phyloP scores from a whole-genome alignment of 2,113 vertebrate genomes.

The Apteryx owenii region DNA sequence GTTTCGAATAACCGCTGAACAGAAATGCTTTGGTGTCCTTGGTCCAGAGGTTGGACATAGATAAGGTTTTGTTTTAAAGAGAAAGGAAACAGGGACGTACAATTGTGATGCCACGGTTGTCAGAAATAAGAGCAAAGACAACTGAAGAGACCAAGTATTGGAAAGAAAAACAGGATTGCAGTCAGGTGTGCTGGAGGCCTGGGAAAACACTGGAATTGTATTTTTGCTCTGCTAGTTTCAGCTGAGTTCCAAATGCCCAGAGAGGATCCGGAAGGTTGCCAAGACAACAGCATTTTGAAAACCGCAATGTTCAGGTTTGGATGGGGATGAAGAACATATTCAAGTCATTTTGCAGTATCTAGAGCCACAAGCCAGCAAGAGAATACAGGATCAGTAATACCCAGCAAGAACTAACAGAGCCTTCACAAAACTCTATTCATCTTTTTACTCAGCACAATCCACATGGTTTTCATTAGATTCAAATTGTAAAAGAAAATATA shows the following conservation, averaged over 20 bases:
- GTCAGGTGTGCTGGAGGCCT: not conserved
- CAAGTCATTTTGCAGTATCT: not conserved
- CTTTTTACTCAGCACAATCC: slow-evolving; percentile 29
- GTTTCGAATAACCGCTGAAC: slow-evolving; percentile 31
- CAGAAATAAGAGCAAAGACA: slow-evolving; percentile 10
- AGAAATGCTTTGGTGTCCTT: not conserved
- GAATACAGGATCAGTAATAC: not conserved
- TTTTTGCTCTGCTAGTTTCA: not conserved
- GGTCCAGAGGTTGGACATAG: not conserved
- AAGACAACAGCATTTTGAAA: not conserved
- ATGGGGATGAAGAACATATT: slow-evolving; percentile 28
- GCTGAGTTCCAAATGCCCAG: slow-evolving; percentile 11
- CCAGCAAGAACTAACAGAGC: slow-evolving; percentile 20
- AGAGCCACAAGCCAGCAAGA: slow-evolving; percentile 6
- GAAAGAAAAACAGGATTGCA: not conserved
- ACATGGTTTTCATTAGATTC: slow-evolving; percentile 59
- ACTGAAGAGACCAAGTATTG: fast-evolving
- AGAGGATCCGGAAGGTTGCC: slow-evolving; percentile 20
- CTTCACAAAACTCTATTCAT: slow-evolving; percentile 15
- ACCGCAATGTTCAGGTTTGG: slow-evolving; percentile 16
- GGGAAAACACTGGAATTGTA: not conserved
- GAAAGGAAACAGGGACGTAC: slow-evolving; percentile 30
- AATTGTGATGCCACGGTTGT: not conserved
- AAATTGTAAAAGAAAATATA: slow-evolving; percentile 64
- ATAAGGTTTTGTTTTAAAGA: not conserved